Conservation (phyloP, 2,113 vertebrate genomes). For the Edolisoma coerulescens region DNA sequence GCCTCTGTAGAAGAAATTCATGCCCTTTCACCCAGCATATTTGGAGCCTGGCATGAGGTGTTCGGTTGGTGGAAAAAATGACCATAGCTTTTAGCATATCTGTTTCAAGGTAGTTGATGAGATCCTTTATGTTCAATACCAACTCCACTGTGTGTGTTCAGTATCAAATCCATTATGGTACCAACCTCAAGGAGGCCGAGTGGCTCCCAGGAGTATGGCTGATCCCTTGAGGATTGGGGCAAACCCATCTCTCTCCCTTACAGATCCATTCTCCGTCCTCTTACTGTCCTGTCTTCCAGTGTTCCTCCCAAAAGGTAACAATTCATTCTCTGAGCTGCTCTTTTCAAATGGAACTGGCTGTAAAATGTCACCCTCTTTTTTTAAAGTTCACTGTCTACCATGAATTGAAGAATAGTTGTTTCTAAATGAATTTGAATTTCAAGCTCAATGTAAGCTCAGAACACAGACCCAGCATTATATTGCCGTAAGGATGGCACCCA, state of each 20-base stretch:
- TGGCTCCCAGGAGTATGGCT: background rate
- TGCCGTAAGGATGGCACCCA: background rate
- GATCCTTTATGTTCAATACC: background rate
- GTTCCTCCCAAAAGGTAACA: background rate
- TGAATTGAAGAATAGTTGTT: background rate
- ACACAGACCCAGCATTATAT: background rate
- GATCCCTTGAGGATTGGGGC: background rate
- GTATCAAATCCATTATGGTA: background rate
- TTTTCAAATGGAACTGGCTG: background rate
- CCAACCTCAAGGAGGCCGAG: background rate
- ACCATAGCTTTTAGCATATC: background rate
- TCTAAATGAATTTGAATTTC: conserved; percentile 28
- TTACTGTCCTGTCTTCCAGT: background rate
- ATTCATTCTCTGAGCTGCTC: background rate
- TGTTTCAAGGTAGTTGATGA: background rate
- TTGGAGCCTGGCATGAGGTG: background rate
- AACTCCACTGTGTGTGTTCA: background rate
- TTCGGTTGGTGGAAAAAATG: background rate
- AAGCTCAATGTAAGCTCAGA: background rate
- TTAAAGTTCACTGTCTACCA: background rate
- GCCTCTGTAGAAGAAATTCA: background rate
- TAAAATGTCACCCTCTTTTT: background rate
- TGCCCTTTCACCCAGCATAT: background rate
- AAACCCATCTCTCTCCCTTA: background rate
- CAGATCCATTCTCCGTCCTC: background rate